Percentiles rank a stretch among this genome's conserved stretches.
Evolutionary conservation across 2,113 vertebrate genomes (phyloP).

Genomic region (Phalacrocorax aristotelis): DNA sequence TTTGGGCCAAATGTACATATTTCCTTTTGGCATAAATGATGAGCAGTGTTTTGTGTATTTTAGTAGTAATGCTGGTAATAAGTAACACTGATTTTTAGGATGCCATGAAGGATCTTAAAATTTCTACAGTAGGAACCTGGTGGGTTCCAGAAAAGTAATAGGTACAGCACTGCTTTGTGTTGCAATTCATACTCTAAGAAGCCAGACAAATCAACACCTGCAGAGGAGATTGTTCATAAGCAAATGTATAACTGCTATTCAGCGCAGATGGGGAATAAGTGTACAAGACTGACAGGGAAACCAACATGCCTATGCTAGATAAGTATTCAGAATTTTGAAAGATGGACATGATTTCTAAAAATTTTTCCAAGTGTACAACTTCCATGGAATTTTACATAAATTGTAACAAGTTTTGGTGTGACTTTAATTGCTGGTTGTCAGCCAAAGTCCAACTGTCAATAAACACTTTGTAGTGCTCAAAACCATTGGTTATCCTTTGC

Average conservation of each 20-base stretch:
- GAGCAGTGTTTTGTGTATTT: not conserved
- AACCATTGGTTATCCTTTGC: not conserved
- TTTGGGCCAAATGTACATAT: not conserved
- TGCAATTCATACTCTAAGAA: not conserved
- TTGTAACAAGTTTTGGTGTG: not conserved
- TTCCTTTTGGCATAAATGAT: not conserved
- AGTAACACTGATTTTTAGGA: not conserved
- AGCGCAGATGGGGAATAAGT: not conserved
- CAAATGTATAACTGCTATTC: not conserved
- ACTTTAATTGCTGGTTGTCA: not conserved
- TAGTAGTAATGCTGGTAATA: not conserved
- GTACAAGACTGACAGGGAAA: not conserved
- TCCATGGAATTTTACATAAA: slow-evolving; percentile 2
- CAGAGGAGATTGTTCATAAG: not conserved
- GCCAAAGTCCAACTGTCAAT: not conserved
- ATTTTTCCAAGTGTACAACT: not conserved
- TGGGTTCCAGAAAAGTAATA: not conserved
- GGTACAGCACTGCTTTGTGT: not conserved
- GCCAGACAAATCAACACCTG: not conserved
- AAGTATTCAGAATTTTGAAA: slow-evolving; percentile 29
- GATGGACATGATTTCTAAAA: not conserved
- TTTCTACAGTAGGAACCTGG: not conserved
- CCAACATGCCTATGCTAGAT: not conserved
- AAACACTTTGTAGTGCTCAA: not conserved
- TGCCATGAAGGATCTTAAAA: not conserved